Conservation (phyloP, 2,113 vertebrate species). For the Tachuris rubrigastra region DNA sequence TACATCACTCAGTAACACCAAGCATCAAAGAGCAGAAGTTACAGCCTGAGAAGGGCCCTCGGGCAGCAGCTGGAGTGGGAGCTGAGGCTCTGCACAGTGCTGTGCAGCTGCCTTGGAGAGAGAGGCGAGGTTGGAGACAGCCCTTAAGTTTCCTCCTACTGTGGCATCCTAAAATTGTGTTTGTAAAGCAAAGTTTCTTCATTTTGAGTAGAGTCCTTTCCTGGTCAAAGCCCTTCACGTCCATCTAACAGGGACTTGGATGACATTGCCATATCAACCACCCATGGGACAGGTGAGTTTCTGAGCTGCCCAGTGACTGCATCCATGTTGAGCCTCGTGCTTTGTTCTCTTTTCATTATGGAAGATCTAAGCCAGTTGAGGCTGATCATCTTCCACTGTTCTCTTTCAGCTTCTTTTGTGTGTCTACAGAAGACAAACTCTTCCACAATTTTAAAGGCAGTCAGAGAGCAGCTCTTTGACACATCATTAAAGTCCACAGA, state of each 20-base stretch:
- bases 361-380: neutral
- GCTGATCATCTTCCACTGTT: neutral
- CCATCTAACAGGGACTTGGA: neutral
- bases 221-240: neutral
- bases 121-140: neutral
- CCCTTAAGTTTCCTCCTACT: neutral
- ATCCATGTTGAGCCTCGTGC: neutral
- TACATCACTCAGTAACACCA: neutral
- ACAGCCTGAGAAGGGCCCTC: neutral
- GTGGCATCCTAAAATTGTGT: neutral
- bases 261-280: neutral
- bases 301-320: neutral
- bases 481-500: neutral
- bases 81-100: neutral
- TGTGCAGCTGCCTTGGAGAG: neutral
- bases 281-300: neutral
- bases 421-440: neutral
- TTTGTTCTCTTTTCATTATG: neutral
- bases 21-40: neutral
- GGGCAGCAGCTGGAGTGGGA: neutral
- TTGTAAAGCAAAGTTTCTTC: neutral
- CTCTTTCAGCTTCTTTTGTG: neutral
- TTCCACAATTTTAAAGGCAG: neutral
- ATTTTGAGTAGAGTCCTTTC: neutral
- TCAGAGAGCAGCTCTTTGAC: neutral